Evolutionary conservation across 2,888 invertebrate genomes (phyloP).

Genomic region (Agriotes lineatus): DNA sequence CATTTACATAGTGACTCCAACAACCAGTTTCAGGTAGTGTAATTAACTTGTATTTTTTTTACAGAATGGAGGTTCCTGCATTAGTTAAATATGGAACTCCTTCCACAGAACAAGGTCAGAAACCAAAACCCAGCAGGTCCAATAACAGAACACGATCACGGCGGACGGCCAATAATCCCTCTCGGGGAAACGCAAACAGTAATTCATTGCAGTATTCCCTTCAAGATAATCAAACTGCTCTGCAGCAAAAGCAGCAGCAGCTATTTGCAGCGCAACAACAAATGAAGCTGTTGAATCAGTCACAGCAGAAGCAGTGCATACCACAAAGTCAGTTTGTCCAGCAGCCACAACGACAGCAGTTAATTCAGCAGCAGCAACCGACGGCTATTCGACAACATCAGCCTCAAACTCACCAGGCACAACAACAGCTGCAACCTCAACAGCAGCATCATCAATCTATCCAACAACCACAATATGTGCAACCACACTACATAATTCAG

Average conservation of each 20-base stretch:
- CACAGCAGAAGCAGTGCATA: constrained; percentile 25
- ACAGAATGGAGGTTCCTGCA: constrained; percentile 15
- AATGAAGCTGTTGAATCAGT: constrained; percentile 21
- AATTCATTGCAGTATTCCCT: background rate
- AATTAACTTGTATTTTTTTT: background rate
- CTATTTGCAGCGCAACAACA: constrained; percentile 15
- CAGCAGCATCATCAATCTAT: constrained; percentile 62
- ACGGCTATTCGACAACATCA: constrained; percentile 48
- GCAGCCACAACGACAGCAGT: constrained; percentile 57
- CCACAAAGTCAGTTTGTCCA: constrained; percentile 42
- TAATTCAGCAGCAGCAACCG: constrained; percentile 42
- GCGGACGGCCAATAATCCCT: constrained; percentile 5
- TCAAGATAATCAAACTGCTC: constrained; percentile 13
- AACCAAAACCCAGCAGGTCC: background rate
- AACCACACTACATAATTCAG: constrained; percentile 49
- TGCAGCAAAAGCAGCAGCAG: constrained; percentile 7
- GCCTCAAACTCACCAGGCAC: constrained; percentile 49
- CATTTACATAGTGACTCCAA: too few relatives aligned
- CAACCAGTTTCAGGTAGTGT: too few relatives aligned
- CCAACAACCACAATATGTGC: constrained; percentile 54
- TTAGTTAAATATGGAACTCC: constrained; percentile 8
- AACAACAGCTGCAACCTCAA: constrained; percentile 62
- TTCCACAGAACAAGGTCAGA: background rate
- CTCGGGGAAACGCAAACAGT: constrained; percentile 10
- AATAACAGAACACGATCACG: background rate